Percentiles rank a stretch among this genome's conserved stretches.
Evolutionary conservation across 2,888 invertebrate species (phyloP).

Genomic region (Cantharis rufa): DNA sequence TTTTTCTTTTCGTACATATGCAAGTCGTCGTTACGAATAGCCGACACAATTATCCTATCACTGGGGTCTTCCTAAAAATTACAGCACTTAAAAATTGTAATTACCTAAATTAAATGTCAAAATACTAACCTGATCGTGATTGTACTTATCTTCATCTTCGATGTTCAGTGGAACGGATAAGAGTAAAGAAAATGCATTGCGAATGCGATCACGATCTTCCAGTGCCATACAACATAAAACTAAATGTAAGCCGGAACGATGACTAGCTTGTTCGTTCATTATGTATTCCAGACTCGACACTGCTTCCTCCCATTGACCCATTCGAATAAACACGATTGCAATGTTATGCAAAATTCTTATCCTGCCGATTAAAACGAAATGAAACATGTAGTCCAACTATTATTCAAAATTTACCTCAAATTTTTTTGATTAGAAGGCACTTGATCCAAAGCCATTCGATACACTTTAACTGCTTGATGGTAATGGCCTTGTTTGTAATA

Average conservation of each 20-base stretch:
- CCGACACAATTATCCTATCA: conserved; percentile 59
- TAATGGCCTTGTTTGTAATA: conserved; percentile 93
- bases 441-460: conserved; percentile 98
- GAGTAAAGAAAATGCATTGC: conserved; percentile 86
- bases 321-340: conserved; percentile 89
- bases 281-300: conserved; percentile 97
- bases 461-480: conserved; percentile 94
- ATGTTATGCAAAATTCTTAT: conserved; percentile 99
- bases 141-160: conserved; percentile 79
- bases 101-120: not conserved
- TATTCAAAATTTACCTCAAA: conserved; percentile 66
- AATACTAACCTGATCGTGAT: conserved; percentile 49
- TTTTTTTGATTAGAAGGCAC: conserved; percentile 91
- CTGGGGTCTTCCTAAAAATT: conserved; percentile 52
- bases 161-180: conserved; percentile 84
- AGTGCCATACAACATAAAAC: conserved; percentile 87
- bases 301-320: conserved; percentile 96
- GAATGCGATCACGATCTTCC: conserved; percentile 91
- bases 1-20: conserved; percentile 73
- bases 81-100: not conserved
- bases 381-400: not conserved
- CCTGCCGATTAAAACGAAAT: conserved; percentile 54
- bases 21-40: conserved; percentile 77
- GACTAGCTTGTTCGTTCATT: conserved; percentile 91
- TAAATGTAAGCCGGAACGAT: conserved; percentile 78